These are phyloP conservation scores for Burhinus oedicnemus DNA, from an alignment of 2,113 vertebrate species.

Conservation along the genomic window DNA sequence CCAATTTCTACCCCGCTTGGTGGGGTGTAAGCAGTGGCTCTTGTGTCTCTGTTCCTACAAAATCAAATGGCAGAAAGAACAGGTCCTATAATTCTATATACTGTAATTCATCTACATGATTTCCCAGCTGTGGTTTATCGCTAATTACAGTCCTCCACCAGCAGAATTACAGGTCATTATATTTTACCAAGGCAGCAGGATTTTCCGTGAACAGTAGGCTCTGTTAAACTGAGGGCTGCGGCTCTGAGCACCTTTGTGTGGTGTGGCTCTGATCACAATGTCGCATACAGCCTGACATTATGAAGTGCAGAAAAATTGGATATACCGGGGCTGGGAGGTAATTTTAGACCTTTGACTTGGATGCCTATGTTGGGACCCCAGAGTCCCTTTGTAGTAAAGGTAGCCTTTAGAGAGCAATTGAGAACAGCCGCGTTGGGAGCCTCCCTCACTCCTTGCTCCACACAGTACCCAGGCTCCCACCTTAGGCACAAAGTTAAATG, in stretches of 20 bases:
- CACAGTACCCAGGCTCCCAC: neutral
- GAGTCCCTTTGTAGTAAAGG: neutral
- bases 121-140: neutral
- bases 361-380: neutral
- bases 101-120: constrained; percentile 13
- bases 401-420: neutral
- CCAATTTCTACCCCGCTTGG: neutral
- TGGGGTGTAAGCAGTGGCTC: neutral
- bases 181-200: constrained; percentile 8
- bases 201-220: neutral
- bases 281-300: neutral
- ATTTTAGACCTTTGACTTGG: constrained; percentile 15
- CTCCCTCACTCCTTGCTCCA: neutral
- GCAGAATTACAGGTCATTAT: constrained; percentile 9
- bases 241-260: neutral
- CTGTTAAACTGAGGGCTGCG: neutral
- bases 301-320: neutral
- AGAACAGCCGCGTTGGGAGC: neutral
- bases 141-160: constrained; percentile 25
- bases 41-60: neutral
- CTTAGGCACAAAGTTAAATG: constrained; percentile 37
- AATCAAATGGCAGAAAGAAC: neutral
- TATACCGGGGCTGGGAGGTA: neutral
- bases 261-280: neutral
- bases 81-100: constrained; percentile 24